Percentiles rank a stretch among this genome's conserved stretches.
Evolutionary conservation across 2,888 invertebrate species (phyloP).

Genomic region (Mythimna albipuncta): DNA sequence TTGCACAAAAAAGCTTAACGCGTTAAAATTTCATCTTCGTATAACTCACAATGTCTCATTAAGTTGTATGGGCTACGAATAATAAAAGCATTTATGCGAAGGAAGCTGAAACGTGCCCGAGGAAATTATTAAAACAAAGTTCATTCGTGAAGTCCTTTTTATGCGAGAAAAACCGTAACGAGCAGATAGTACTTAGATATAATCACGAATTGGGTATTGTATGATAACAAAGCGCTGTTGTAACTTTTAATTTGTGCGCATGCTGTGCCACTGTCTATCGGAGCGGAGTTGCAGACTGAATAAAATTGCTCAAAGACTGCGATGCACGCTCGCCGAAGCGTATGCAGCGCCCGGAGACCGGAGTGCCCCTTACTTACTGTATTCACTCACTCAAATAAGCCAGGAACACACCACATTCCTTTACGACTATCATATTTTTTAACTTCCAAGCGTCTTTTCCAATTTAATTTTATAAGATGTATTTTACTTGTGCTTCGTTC

Average conservation of each 20-base stretch:
- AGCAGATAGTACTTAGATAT: conserved; percentile 21
- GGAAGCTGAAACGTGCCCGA: conserved; percentile 39
- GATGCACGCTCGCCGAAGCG: conserved; percentile 60
- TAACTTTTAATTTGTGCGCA: conserved; percentile 46
- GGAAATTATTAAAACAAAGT: conserved; percentile 57
- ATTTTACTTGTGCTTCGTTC: conserved; percentile 16
- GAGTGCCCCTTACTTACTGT: conserved; percentile 64
- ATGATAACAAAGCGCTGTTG: conserved; percentile 43
- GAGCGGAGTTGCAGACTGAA: conserved; percentile 56
- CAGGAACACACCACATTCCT: conserved; percentile 49
- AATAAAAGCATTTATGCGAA: conserved; percentile 54
- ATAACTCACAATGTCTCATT: conserved; percentile 51
- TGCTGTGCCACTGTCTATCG: conserved; percentile 48
- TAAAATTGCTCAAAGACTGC: conserved; percentile 66
- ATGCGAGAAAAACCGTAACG: conserved; percentile 29
- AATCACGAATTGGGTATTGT: conserved; percentile 42
- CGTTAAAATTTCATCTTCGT: conserved; percentile 47
- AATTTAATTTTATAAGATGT: conserved; percentile 38
- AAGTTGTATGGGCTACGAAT: conserved; percentile 54
- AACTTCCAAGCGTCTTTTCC: conserved; percentile 23
- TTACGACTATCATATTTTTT: conserved; percentile 45
- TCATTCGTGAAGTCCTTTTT: conserved; percentile 45
- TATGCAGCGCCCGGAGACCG: conserved; percentile 62
- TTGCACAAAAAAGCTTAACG: conserved; percentile 30
- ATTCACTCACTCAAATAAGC: conserved; percentile 57